Evolutionary conservation across 2,113 vertebrate species (phyloP), one percentile per base, ranked within the genome.

Genomic region (Leucopternis melanops): DNA sequence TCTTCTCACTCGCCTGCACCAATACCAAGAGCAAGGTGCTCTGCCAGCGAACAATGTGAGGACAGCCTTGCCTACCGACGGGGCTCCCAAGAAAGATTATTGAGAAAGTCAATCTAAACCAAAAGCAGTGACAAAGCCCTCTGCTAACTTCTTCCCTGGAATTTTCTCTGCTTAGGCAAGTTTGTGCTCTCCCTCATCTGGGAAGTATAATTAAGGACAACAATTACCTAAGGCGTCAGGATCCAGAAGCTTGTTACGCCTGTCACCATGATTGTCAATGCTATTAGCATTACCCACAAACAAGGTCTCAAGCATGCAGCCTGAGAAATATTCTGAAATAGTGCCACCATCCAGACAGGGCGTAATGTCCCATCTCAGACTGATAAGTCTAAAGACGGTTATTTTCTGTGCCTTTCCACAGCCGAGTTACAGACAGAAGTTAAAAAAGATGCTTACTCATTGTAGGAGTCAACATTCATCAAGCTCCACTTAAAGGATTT

Each of bases 401-500:
- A 55, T 38, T 91, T 80, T 54, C 65, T 70, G 29, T 36, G 67
- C 58, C 66, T 75, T 66, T 90, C 86, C 69, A 49, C 81, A 87
- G 65, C 61, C 9, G 19, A 40, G 32, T 34, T 93, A 61, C 29
- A 92, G 67, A 84, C 57, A 94, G 44, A 45, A 74, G 38, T 63
- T 84, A 96, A 91, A 94, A 92, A 93, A 96, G 94, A 50, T 91
- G 84, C 92, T 97, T 97, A 97, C 90, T 98, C 94, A 96, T 94
- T 93, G 96, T 77, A 91, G 86, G 94, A 97, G 93, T 88, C 96
- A 97, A 97, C 83, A 54, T 96, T 95, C 15, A 2, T 22, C 54
- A 34, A 92, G 92, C 84, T 95, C 96, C 94, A 97, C 95, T 97
- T 96, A 97, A 96, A 70, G 95, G 86, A 95, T 97, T 97, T 97